phyloP scores from a whole-genome alignment of 2,888 invertebrate species.

The Drosophila meridionalis region DNA sequence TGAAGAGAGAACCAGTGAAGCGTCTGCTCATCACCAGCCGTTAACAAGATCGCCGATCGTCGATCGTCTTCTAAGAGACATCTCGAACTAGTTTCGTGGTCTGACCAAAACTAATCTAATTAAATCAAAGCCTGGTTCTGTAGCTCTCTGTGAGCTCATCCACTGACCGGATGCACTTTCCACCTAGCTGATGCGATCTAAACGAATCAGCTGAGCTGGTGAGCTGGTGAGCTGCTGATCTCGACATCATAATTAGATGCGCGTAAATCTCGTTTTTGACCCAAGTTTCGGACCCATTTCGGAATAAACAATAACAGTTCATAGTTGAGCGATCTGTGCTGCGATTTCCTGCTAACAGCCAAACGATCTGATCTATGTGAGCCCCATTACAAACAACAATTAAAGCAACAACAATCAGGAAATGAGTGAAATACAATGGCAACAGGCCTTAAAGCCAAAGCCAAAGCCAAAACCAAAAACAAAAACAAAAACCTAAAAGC shows the following conservation, averaged over 20 bases:
- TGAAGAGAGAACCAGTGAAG: not conserved
- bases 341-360: slow-evolving; percentile 38
- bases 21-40: not conserved
- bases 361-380: slow-evolving; percentile 12
- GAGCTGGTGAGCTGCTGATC: slow-evolving; percentile 14
- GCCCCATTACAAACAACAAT: slow-evolving; percentile 26
- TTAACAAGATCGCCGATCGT: not conserved
- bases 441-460: not conserved
- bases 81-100: not conserved
- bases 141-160: not conserved
- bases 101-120: not conserved
- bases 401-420: slow-evolving; percentile 16
- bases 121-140: not conserved
- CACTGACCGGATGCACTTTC: slow-evolving; percentile 34
- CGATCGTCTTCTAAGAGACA: not conserved
- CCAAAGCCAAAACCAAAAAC: not conserved
- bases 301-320: slow-evolving; percentile 21
- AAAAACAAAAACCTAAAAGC: not conserved
- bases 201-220: not conserved
- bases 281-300: slow-evolving; percentile 27
- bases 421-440: slow-evolving; percentile 31
- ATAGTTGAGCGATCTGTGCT: slow-evolving; percentile 39
- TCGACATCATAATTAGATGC: slow-evolving; percentile 26
- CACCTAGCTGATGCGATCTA: slow-evolving; percentile 10
- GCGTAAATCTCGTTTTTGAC: slow-evolving; percentile 22